Base-by-base conservation (phyloP, 1,140 invertebrate species). In the Hypothenemus hampei region DNA sequence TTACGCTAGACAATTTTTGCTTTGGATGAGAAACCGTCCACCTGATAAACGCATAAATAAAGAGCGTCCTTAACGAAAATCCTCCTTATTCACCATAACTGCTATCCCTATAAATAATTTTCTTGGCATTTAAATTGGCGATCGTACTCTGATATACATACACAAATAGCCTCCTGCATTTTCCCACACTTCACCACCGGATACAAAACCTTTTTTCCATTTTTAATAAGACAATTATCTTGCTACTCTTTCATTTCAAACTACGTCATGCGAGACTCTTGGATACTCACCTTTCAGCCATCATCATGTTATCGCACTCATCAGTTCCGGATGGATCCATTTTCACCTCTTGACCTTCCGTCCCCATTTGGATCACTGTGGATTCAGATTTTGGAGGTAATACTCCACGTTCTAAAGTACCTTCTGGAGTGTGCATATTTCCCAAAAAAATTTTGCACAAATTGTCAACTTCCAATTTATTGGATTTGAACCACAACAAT, bases 381-480 rank as follows among this genome's bases (percentile, higher is more conserved):
- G 57, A 55, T 3, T 49, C 55, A 5, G 64, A 57, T 7, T 57
- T 58, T 15, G 64, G 56, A 5, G 62, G 63, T 31, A 60, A 46
- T 37, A 63, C 61, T 10, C 63, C 63, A 44, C 65, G 54, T 54
- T 69, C 65, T 18, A 70, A 43, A 2, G 68, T 70, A 6, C 65
- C 63, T 20, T 69, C 67, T 7, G 68, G 68, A 7, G 68, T 70
- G 46, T 70, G 68, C 68, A 70, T 70, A 24, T 15, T 31, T 22
- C 40, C 11, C 11, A 37, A 37, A 16, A 37, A n/a, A 37, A 57
- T 66, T 20, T 16, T 50, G 19, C 44, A 49, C 16, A n/a, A 29
- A n/a, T 6, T 29, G 26, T n/a, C 26, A 29, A 29, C n/a, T n/a
- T 29, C 26, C 6, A 29, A n/a, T 29, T 29, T 8, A 5, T 11